phyloP scores from a whole-genome alignment of 2,888 invertebrate species.

The Ichneumoninae sp. region DNA sequence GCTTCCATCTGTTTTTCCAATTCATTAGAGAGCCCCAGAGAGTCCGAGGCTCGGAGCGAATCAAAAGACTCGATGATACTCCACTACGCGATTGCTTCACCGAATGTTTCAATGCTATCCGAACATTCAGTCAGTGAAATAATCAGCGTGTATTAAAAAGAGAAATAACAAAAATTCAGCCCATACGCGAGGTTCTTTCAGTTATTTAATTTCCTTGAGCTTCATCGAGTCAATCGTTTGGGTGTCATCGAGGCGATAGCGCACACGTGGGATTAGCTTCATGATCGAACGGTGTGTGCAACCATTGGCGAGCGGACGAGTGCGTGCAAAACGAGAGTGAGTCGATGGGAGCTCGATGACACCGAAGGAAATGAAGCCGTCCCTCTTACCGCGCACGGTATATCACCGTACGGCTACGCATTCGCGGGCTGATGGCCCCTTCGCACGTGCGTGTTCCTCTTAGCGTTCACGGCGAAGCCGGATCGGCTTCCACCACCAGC shows the following conservation, averaged over 20 bases:
- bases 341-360: constrained; percentile 68
- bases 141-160: neutral
- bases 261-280: constrained; percentile 39
- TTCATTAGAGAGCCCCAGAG: constrained; percentile 18
- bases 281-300: constrained; percentile 26
- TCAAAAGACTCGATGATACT: constrained; percentile 32
- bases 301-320: constrained; percentile 23
- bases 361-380: constrained; percentile 71
- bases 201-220: constrained; percentile 41
- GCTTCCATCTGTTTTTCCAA: constrained; percentile 21
- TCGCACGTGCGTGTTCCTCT: constrained; percentile 58
- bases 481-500: neutral
- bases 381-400: constrained; percentile 48
- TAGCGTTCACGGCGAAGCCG: constrained; percentile 32
- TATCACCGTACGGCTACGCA: constrained; percentile 46
- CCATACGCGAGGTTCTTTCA: neutral
- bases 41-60: neutral
- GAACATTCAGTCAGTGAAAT: neutral
- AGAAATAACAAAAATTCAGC: neutral
- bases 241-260: constrained; percentile 38
- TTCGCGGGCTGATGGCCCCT: constrained; percentile 41
- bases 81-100: constrained; percentile 9
- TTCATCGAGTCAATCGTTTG: constrained; percentile 29
- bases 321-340: constrained; percentile 49
- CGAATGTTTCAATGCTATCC: neutral